A percentile compares a stretch with the other conserved stretches of the same genome.
Conservation (phyloP, 1,140 invertebrate genomes). For the Frieseomelitta varia region DNA sequence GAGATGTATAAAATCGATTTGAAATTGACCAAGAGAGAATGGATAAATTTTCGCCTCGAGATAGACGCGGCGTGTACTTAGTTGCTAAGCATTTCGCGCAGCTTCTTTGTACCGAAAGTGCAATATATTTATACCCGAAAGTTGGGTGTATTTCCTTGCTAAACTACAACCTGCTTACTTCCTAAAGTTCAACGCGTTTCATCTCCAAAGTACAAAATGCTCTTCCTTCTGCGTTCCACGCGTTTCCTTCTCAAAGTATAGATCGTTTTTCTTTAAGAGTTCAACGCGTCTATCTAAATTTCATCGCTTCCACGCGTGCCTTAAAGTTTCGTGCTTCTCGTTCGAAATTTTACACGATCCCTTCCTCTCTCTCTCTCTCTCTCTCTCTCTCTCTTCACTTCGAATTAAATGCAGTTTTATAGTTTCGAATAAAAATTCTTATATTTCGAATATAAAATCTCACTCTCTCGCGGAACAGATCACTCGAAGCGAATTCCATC, state of each 20-base stretch:
- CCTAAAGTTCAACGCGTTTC: conserved; percentile 6
- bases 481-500: background rate
- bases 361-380: too few relatives aligned
- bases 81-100: background rate
- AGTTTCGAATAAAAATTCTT: too few relatives aligned
- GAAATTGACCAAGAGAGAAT: background rate
- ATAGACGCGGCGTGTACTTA: background rate
- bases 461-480: too few relatives aligned
- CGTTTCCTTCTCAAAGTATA: background rate
- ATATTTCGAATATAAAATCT: too few relatives aligned
- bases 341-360: background rate
- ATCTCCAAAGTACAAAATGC: background rate
- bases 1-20: too few relatives aligned
- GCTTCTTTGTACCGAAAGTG: background rate
- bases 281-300: background rate
- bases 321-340: background rate
- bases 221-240: background rate
- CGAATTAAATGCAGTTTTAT: background rate
- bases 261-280: background rate
- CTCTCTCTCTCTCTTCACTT: too few relatives aligned
- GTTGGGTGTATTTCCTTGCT: background rate
- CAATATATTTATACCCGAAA: background rate
- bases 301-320: too few relatives aligned
- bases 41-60: background rate
- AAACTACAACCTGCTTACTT: conserved; percentile 2